Base-by-base conservation (phyloP, 1,140 invertebrate species). In the Paralvinella palmiformis region DNA sequence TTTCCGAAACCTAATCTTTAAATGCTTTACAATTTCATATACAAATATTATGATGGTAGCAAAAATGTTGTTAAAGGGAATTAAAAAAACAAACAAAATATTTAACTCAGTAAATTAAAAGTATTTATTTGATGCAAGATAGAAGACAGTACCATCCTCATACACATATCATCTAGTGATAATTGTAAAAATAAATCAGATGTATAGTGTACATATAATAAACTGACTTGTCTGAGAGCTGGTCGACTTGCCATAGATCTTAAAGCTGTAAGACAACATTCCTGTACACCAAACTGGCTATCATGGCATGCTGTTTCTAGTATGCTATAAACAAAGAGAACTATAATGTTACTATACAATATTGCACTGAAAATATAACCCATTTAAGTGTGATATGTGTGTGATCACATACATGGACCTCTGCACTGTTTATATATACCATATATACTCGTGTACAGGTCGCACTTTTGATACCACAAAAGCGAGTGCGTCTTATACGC, bases 231-330 rank as follows among this genome's bases (percentile, higher is more conserved):
- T 56, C 63, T 69, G 10, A 78, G 68, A n/a, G 69, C 66, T 10
- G 72, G 66, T 20, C 71, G 69, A 53, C 70, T 65, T 48, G 67
- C 66, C 57, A 79, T 68, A 50, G 68, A 67, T 35, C 71, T 56
- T 31, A 79, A 62, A 13, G 75, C 75, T 29, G 73, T 61, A 0
- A 79, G 64, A 33, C 75, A 73, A 68, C 70, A 73, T 24, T 75
- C 67, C 58, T 78, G 76, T 29, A 78, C 76, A 52, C 52, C 52
- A 7, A 71, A 64, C 36, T 77, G 72, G 3, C 65, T 71, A 56
- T 79, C 77, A 61, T 72, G 68, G 57, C 73, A 76, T 1, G 73
- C 72, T 15, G 74, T 33, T 36, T 78, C 75, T 50, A 79, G 64
- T 20, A 79, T 55, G 48, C 76, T 78, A 63, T 29, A 68, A 64